A percentile compares a stretch with the other conserved stretches of the same genome.
Evolutionary conservation across 1,140 invertebrate species (phyloP).

Genomic region (Cyphomyrmex costatus): DNA sequence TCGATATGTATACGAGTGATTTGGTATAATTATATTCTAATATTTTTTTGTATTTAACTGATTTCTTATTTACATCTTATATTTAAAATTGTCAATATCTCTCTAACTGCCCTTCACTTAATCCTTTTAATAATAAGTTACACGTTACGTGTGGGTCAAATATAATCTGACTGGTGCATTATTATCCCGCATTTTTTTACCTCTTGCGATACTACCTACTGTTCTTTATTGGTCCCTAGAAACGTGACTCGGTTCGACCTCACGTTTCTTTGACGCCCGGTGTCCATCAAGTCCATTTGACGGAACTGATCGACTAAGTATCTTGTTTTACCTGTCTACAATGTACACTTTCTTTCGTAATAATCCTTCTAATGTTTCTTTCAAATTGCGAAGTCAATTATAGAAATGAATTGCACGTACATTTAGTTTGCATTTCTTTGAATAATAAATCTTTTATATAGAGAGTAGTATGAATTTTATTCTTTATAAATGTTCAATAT

Average conservation of each 20-base stretch:
- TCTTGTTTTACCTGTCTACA: conserved; percentile 37
- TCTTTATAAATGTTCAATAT: neutral
- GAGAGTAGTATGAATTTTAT: neutral
- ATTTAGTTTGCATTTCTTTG: neutral
- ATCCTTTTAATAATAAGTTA: conserved; percentile 11
- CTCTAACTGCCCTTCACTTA: too few species aligned
- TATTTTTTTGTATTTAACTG: too few species aligned
- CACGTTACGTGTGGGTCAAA: conserved; percentile 2
- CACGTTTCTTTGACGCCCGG: conserved; percentile 28
- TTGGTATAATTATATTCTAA: too few species aligned
- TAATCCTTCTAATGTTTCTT: conserved; percentile 46
- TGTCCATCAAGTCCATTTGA: conserved; percentile 37
- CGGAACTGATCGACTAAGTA: conserved; percentile 49
- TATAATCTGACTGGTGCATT: conserved; percentile 10
- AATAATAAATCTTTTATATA: neutral
- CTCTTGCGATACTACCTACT: neutral
- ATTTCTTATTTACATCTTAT: too few species aligned
- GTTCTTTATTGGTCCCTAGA: conserved; percentile 39
- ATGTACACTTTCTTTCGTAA: conserved; percentile 17
- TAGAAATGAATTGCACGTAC: neutral
- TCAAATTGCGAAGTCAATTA: conserved; percentile 22
- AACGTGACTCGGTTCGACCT: conserved; percentile 64
- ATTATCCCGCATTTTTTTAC: conserved; percentile 29
- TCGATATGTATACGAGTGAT: too few species aligned
- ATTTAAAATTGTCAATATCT: too few species aligned